A percentile compares a stretch with the other conserved stretches of the same genome.
Evolutionary conservation across 2,113 vertebrate genomes (phyloP).

Genomic region (Sarotherodon lohbergeri): DNA sequence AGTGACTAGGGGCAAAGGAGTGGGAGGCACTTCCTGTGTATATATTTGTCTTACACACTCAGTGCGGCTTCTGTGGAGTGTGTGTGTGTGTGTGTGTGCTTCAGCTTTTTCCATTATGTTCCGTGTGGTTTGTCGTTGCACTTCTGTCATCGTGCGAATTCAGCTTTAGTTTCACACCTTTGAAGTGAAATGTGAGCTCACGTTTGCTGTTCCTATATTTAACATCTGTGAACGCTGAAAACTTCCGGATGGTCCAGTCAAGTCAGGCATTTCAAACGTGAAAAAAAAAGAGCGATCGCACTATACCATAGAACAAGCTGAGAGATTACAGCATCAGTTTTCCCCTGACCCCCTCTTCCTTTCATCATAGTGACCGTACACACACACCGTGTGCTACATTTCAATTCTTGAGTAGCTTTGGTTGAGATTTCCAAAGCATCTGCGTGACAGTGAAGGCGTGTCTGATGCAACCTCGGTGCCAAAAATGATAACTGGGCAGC

Average conservation of each 20-base stretch:
- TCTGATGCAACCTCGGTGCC: neutral
- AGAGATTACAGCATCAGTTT: neutral
- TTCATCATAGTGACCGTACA: neutral
- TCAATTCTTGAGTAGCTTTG: neutral
- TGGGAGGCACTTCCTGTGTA: slow-evolving; percentile 67
- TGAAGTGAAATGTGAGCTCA: neutral
- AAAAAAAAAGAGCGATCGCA: neutral
- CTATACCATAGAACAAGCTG: neutral
- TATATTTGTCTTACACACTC: slow-evolving; percentile 50
- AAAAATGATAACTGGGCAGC: neutral
- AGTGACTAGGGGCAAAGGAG: slow-evolving; percentile 22
- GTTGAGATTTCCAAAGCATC: neutral
- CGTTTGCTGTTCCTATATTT: neutral
- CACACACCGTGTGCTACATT: neutral
- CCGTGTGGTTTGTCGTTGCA: neutral
- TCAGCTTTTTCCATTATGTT: neutral
- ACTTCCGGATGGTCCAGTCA: neutral
- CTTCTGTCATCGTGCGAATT: neutral
- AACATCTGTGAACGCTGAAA: neutral
- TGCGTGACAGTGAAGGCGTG: neutral
- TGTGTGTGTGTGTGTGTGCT: neutral
- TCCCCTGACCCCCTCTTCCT: neutral
- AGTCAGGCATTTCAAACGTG: neutral
- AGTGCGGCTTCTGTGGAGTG: slow-evolving; percentile 29
- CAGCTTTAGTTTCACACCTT: neutral